Percentiles rank a stretch among this genome's conserved stretches.
These are phyloP conservation scores for Microtus montanus DNA, from an alignment of 2,113 vertebrate genomes.

Conservation along the genomic window DNA sequence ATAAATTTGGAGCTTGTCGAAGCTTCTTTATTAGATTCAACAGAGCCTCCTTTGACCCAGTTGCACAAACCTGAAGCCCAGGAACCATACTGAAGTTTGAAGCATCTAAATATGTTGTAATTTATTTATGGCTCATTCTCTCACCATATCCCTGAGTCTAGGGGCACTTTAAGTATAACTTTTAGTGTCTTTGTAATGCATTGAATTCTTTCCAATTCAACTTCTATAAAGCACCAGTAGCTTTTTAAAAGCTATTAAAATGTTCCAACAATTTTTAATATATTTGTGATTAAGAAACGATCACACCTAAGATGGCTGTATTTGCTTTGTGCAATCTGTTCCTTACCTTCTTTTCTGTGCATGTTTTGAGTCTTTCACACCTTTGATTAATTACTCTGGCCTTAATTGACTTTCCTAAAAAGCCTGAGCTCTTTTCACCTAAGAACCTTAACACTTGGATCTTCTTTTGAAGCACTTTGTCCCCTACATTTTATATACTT, in stretches of 20 bases:
- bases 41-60: neutral
- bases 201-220: neutral
- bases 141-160: neutral
- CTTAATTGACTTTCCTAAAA: neutral
- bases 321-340: neutral
- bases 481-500: neutral
- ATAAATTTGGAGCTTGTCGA: neutral
- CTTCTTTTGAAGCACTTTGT: neutral
- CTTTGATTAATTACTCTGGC: neutral
- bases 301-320: neutral
- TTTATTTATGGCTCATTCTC: too few relatives aligned
- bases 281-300: conserved; percentile 1
- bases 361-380: neutral
- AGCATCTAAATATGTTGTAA: neutral
- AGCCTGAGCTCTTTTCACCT: neutral
- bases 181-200: neutral
- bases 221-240: neutral
- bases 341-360: neutral
- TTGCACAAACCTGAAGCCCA: neutral
- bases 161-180: neutral
- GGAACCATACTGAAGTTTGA: neutral
- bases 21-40: neutral
- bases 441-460: neutral
- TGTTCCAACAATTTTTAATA: neutral
- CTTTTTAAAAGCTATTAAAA: neutral